phyloP scores from a whole-genome alignment of 2,113 vertebrate species.

The Merops nubicus region DNA sequence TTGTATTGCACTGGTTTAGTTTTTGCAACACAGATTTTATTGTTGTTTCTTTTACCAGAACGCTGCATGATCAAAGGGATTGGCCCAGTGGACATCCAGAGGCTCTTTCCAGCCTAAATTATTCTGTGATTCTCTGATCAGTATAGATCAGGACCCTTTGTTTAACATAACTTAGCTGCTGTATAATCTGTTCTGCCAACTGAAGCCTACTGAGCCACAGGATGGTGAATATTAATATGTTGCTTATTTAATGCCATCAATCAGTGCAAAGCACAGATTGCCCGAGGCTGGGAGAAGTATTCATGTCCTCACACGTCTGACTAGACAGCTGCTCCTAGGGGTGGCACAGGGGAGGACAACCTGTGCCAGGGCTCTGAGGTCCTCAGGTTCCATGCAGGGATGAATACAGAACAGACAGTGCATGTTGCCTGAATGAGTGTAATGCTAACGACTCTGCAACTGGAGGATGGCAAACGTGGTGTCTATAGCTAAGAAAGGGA shows the following conservation, averaged over 20 bases:
- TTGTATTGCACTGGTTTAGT: not conserved
- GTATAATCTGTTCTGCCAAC: not conserved
- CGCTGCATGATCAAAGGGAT: not conserved
- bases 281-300: not conserved
- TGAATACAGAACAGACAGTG: not conserved
- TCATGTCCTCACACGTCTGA: not conserved
- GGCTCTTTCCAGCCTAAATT: not conserved
- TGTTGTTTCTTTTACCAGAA: not conserved
- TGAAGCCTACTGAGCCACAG: not conserved
- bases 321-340: not conserved
- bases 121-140: not conserved
- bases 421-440: not conserved
- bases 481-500: not conserved
- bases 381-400: not conserved
- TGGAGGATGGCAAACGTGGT: not conserved
- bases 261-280: not conserved
- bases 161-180: not conserved
- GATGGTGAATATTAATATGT: not conserved
- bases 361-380: not conserved
- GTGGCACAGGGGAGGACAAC: not conserved
- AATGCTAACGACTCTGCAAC: not conserved
- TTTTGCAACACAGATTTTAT: not conserved
- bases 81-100: not conserved
- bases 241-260: conserved; percentile 4
- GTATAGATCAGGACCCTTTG: not conserved